These are phyloP conservation scores for Elymnias hypermnestra DNA, from an alignment of 1,140 invertebrate genomes.

Conservation along the genomic window DNA sequence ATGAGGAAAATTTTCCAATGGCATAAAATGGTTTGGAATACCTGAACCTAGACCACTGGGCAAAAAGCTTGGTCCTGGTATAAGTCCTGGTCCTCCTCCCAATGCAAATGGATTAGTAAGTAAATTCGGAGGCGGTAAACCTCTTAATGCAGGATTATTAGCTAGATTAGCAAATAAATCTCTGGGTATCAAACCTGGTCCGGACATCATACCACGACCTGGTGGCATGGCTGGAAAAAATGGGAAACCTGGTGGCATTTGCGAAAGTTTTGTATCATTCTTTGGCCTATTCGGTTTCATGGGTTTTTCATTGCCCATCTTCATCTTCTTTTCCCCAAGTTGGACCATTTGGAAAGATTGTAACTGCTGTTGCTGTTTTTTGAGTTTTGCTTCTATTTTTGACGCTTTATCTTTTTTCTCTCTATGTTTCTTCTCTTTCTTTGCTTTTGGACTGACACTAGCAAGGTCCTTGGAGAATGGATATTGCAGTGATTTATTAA, in stretches of 20 bases:
- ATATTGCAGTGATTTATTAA: conserved; percentile 59
- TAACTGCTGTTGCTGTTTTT: conserved; percentile 65
- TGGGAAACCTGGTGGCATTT: conserved; percentile 71
- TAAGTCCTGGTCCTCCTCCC: conserved; percentile 56
- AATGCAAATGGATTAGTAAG: conserved; percentile 70
- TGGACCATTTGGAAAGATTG: conserved; percentile 53
- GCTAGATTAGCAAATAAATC: conserved; percentile 59
- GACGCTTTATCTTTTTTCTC: conserved; percentile 79
- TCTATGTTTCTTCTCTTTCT: conserved; percentile 80
- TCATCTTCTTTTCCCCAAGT: conserved; percentile 55
- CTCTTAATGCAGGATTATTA: conserved; percentile 63
- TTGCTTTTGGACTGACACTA: conserved; percentile 70
- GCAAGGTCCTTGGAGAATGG: conserved; percentile 62
- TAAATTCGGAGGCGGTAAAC: conserved; percentile 51
- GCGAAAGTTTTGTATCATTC: conserved; percentile 79
- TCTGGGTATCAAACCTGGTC: conserved; percentile 82
- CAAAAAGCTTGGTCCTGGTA: conserved; percentile 74
- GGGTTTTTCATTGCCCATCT: conserved; percentile 49
- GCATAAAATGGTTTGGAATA: conserved; percentile 58
- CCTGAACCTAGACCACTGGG: conserved; percentile 62
- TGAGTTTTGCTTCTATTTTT: conserved; percentile 68
- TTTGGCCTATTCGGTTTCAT: conserved; percentile 77
- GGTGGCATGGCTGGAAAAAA: conserved; percentile 75
- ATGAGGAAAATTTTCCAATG: conserved; percentile 71
- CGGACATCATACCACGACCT: conserved; percentile 70